A percentile compares a stretch with the other conserved stretches of the same genome.
phyloP scores from a whole-genome alignment of 2,888 invertebrate genomes.

The Asteroscopus sphinx region DNA sequence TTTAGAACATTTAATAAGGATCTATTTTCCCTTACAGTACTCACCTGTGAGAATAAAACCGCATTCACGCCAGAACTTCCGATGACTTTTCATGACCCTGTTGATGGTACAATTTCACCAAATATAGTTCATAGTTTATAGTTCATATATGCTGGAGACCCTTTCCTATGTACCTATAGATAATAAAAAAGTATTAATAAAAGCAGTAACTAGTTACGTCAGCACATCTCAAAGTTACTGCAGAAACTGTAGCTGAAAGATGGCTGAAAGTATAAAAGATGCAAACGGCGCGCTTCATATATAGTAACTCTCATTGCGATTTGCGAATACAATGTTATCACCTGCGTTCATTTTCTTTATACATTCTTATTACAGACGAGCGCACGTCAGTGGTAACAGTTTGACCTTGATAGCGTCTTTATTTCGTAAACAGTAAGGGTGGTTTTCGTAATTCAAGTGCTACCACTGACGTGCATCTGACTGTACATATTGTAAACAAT shows the following conservation, averaged over 20 bases:
- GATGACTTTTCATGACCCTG: no score
- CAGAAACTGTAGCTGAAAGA: slow-evolving; percentile 25
- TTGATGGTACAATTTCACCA: no score
- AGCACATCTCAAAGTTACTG: slow-evolving; percentile 16
- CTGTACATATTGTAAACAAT: no score
- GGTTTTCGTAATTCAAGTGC: no score
- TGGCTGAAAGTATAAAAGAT: slow-evolving; percentile 29
- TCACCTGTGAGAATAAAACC: no score
- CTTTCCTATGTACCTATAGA: background rate
- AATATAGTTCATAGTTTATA: no score
- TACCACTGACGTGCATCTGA: no score
- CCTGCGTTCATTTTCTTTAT: background rate
- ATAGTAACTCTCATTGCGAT: slow-evolving; percentile 7
- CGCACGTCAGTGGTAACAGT: background rate
- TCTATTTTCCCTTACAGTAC: no score
- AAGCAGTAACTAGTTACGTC: slow-evolving; percentile 5
- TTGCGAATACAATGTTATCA: slow-evolving; percentile 17
- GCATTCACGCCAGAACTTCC: no score
- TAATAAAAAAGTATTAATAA: slow-evolving; percentile 5
- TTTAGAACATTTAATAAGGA: no score
- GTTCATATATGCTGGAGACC: background rate
- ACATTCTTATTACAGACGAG: background rate
- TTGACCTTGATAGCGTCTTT: no score
- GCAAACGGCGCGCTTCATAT: slow-evolving; percentile 27
- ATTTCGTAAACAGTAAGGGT: no score